These are phyloP conservation scores for Trichogramma dendrolimi DNA, from an alignment of 2,888 invertebrate species.

Conservation along the genomic window DNA sequence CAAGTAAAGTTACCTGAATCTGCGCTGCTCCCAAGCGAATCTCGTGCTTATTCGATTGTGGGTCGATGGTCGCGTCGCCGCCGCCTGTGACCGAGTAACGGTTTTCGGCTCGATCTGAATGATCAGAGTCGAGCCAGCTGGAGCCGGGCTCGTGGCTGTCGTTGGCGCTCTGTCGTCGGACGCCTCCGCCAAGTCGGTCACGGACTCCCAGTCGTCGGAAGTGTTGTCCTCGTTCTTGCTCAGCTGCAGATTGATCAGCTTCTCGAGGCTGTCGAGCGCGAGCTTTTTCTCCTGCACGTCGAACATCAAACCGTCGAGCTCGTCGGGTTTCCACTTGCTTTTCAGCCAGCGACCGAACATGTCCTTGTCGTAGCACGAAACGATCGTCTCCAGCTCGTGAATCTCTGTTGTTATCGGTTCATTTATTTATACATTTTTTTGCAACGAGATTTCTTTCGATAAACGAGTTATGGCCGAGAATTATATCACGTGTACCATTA, in stretches of 20 bases:
- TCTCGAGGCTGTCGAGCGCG: slow-evolving; percentile 38
- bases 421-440: background rate
- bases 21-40: slow-evolving; percentile 27
- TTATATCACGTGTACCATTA: slow-evolving; percentile 36
- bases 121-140: background rate
- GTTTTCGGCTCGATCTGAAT: background rate
- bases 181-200: too few relatives aligned
- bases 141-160: background rate
- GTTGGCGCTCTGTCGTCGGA: too few relatives aligned
- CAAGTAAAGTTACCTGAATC: slow-evolving; percentile 23
- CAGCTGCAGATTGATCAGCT: slow-evolving; percentile 36
- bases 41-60: slow-evolving; percentile 13
- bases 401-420: slow-evolving; percentile 19
- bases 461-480: too few relatives aligned
- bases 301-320: slow-evolving; percentile 35
- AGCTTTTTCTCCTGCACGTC: slow-evolving; percentile 39
- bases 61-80: too few relatives aligned
- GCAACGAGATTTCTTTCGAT: too few relatives aligned
- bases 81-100: background rate
- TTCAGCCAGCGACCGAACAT: slow-evolving; percentile 45
- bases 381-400: slow-evolving; percentile 31
- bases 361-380: slow-evolving; percentile 44
- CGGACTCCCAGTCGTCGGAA: too few relatives aligned
- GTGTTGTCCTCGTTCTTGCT: background rate
- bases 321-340: slow-evolving; percentile 37